Percentiles rank a stretch among this genome's conserved stretches.
Conservation (phyloP, 2,888 invertebrate genomes). For the Dorcus hopei region DNA sequence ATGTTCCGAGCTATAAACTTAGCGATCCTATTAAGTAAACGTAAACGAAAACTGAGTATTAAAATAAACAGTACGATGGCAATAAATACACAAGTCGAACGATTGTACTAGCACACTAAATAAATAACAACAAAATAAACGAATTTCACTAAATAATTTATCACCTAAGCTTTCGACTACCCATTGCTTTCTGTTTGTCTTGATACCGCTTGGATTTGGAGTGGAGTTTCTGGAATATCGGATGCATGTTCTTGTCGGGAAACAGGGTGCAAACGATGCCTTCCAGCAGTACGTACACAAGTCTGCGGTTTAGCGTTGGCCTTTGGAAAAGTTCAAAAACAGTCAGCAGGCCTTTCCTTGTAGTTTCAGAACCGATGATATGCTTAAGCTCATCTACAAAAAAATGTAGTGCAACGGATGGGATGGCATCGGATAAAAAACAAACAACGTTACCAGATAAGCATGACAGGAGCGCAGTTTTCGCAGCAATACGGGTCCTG, state of each 20-base stretch:
- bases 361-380: constrained; percentile 86
- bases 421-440: not conserved
- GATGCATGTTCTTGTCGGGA: constrained; percentile 72
- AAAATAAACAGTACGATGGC: too few relatives aligned
- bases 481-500: constrained; percentile 80
- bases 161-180: constrained; percentile 35
- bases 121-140: too few relatives aligned
- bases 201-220: constrained; percentile 56
- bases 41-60: too few relatives aligned
- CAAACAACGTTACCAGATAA: constrained; percentile 62
- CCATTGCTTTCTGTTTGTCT: constrained; percentile 24
- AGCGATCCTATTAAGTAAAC: too few relatives aligned
- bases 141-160: constrained; percentile 24
- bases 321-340: constrained; percentile 88
- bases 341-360: constrained; percentile 74
- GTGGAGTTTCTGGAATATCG: constrained; percentile 71
- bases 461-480: constrained; percentile 78
- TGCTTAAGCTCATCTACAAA: constrained; percentile 80
- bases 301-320: constrained; percentile 77
- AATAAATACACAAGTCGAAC: too few relatives aligned
- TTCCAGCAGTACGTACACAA: constrained; percentile 81
- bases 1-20: too few relatives aligned
- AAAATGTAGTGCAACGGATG: not conserved
- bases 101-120: too few relatives aligned
- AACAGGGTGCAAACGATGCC: constrained; percentile 75